Conservation (phyloP, 92 coral and sea anemone species). For the Blastomussa wellsi region DNA sequence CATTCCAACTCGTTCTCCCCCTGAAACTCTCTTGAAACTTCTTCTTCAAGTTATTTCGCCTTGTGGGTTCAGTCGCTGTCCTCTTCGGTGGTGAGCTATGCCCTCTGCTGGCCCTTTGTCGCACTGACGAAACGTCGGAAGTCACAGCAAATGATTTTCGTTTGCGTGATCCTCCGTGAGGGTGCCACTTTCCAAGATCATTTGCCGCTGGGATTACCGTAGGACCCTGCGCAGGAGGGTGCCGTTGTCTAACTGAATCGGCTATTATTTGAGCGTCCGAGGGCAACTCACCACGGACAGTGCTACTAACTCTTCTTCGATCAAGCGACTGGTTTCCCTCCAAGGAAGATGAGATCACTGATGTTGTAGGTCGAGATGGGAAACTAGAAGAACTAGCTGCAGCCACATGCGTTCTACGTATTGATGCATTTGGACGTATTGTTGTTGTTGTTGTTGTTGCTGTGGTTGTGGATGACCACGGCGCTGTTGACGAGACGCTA, state of each 20-base stretch:
- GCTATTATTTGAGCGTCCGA: not conserved
- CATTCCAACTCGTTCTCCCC: slow-evolving; percentile 4
- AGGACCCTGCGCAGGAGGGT: slow-evolving; percentile 11
- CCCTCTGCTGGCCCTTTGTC: slow-evolving; percentile 11
- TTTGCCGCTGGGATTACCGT: not conserved
- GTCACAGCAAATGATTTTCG: slow-evolving; percentile 6
- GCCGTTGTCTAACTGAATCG: slow-evolving; percentile 5
- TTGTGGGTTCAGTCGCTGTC: not conserved
- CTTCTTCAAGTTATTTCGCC: not conserved
- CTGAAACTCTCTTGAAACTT: not conserved
- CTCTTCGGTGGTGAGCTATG: not conserved
- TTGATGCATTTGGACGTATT: not conserved
- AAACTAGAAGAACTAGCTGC: slow-evolving; percentile 3
- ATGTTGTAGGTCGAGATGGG: not conserved
- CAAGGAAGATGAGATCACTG: not conserved
- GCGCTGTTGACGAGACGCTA: not conserved
- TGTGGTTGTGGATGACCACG: not conserved
- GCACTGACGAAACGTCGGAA: not conserved
- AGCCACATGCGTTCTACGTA: not conserved
- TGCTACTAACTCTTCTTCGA: not conserved
- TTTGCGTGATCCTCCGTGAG: slow-evolving; percentile 1
- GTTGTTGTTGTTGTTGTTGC: not conserved
- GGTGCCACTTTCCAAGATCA: not conserved
- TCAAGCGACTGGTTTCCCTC: not conserved
- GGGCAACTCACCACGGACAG: not conserved